Conservation (phyloP, 2,888 invertebrate genomes). For the Meloe dianella region DNA sequence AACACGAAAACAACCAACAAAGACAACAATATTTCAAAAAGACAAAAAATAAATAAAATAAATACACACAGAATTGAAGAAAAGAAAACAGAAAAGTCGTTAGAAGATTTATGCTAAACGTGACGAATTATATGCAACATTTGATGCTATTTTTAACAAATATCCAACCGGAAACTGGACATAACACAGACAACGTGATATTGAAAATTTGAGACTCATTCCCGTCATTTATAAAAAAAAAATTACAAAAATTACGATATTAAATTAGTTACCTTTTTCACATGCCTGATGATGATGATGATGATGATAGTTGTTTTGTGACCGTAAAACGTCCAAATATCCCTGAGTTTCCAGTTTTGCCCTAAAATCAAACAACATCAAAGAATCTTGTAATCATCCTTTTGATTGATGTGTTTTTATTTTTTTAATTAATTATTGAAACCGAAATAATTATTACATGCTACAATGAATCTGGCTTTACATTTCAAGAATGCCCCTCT, state of each 20-base stretch:
- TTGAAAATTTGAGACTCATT: conserved; percentile 1
- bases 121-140: not conserved
- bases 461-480: conserved; percentile 23
- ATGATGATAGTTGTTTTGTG: conserved; percentile 33
- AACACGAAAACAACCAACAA: conserved; percentile 5
- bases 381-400: no score
- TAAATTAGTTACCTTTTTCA: conserved; percentile 40
- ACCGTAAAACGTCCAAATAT: conserved; percentile 34
- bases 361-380: conserved; percentile 37
- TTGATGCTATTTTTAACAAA: not conserved
- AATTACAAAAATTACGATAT: not conserved
- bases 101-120: not conserved
- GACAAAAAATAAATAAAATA: not conserved
- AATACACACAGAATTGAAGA: not conserved
- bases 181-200: not conserved
- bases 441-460: not conserved
- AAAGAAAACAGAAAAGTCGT: not conserved
- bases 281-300: conserved; percentile 40
- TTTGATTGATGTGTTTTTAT: no score
- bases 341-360: conserved; percentile 39
- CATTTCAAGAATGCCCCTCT: conserved; percentile 36
- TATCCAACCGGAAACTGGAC: conserved; percentile 6
- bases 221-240: not conserved
- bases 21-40: not conserved
- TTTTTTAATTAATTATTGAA: no score